Conservation (phyloP, 2,888 invertebrate genomes). For the Hypena proboscidalis region DNA sequence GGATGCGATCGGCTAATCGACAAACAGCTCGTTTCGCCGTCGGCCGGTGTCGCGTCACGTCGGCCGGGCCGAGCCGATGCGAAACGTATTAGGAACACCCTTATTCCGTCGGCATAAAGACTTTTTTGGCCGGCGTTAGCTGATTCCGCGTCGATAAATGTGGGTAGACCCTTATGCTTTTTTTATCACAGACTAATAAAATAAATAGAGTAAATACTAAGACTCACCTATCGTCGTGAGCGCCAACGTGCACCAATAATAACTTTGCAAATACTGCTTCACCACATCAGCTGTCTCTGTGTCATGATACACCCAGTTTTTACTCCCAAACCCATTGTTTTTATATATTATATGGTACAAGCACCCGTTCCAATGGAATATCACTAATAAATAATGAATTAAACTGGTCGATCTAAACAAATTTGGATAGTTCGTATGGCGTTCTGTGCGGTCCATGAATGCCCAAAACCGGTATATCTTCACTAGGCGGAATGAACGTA, state of each 20-base stretch:
- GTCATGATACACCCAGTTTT: conserved; percentile 96
- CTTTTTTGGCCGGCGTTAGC: too few species aligned
- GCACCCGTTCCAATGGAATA: conserved; percentile 99
- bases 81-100: too few species aligned
- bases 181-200: too few species aligned
- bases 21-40: too few species aligned
- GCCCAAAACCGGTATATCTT: conserved; percentile 99
- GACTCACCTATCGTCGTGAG: conserved; percentile 95
- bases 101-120: too few species aligned
- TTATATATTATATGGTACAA: conserved; percentile 98
- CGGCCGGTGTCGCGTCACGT: too few species aligned
- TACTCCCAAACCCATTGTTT: conserved; percentile 97
- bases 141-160: too few species aligned
- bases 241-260: conserved; percentile 99
- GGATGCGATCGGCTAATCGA: too few species aligned
- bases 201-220: conserved; percentile 14
- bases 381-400: conserved; percentile 98
- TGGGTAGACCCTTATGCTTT: too few species aligned
- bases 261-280: conserved; percentile 98
- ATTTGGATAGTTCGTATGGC: conserved; percentile 99
- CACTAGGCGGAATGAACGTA: conserved; percentile 97
- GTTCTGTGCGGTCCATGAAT: conserved; percentile 98
- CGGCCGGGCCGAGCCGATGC: too few species aligned
- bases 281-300: conserved; percentile 95
- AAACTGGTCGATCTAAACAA: conserved; percentile 96